phyloP scores from a whole-genome alignment of 2,888 invertebrate species.

The Argyra leucocephala region DNA sequence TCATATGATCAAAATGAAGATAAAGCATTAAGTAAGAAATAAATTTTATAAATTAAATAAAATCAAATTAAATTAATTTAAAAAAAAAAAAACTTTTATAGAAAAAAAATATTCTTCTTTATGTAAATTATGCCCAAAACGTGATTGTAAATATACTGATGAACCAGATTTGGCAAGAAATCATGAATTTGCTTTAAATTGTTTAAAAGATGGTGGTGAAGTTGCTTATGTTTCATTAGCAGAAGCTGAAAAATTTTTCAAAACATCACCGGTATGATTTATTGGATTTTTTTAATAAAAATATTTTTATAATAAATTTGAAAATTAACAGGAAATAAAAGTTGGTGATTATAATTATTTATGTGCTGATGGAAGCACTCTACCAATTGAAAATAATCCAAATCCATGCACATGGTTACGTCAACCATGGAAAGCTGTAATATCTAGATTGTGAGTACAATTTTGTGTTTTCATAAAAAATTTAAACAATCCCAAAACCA shows the following conservation, averaged over 20 bases:
- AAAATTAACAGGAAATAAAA: slow-evolving; percentile 19
- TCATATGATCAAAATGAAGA: slow-evolving; percentile 48
- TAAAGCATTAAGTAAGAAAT: slow-evolving; percentile 52
- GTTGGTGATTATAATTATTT: slow-evolving; percentile 30
- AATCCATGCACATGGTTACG: slow-evolving; percentile 52
- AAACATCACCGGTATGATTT: neutral
- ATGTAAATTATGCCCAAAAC: slow-evolving; percentile 43
- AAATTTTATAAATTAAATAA: slow-evolving; percentile 23
- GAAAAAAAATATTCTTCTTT: slow-evolving; percentile 49
- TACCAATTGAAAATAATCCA: slow-evolving; percentile 25
- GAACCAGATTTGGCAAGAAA: slow-evolving; percentile 7
- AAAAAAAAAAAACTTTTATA: slow-evolving; percentile 28
- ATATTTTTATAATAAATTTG: neutral
- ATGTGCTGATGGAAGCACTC: slow-evolving; percentile 34
- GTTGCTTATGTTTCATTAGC: slow-evolving; percentile 48
- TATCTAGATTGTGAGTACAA: slow-evolving; percentile 29
- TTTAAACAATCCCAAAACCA: too few species aligned
- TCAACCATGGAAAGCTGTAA: slow-evolving; percentile 53
- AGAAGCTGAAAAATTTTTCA: slow-evolving; percentile 29
- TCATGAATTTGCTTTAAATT: slow-evolving; percentile 48
- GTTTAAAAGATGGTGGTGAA: slow-evolving; percentile 47
- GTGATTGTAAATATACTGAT: slow-evolving; percentile 30
- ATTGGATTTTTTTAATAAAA: neutral
- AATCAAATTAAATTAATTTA: neutral
- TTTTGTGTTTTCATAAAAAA: too few species aligned